Conservation (phyloP, 1,140 invertebrate genomes). For the Drosophila oshimai region DNA sequence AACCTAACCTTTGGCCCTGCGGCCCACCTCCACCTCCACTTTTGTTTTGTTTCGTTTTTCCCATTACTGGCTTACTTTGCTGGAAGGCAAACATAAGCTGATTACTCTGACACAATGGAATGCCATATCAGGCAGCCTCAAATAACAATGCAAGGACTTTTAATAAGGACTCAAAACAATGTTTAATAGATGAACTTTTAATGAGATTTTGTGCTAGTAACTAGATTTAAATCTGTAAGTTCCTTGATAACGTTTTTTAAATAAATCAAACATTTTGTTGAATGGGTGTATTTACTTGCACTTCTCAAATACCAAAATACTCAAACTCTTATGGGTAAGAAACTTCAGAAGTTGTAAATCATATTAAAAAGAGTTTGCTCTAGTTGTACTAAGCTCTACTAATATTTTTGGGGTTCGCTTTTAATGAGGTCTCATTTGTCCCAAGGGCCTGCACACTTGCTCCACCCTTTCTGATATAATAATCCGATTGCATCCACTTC, state of each 20-base stretch:
- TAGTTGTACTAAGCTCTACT: neutral
- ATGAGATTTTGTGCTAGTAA: neutral
- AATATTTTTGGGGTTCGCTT: neutral
- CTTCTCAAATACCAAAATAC: too few species aligned
- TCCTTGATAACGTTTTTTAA: neutral
- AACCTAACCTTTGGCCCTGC: neutral
- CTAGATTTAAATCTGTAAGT: neutral
- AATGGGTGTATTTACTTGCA: too few species aligned
- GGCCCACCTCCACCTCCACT: neutral
- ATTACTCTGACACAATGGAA: conserved; percentile 22
- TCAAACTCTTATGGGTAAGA: too few species aligned
- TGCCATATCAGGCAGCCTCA: neutral
- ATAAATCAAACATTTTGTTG: too few species aligned
- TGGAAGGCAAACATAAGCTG: conserved; percentile 21
- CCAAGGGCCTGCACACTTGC: neutral
- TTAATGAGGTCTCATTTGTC: neutral
- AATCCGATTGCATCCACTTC: neutral
- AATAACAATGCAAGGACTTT: neutral
- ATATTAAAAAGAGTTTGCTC: neutral
- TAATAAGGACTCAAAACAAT: neutral
- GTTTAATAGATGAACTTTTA: neutral
- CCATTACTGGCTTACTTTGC: conserved; percentile 16
- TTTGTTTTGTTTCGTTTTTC: too few species aligned
- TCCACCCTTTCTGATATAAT: neutral
- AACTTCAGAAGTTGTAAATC: neutral